Evolutionary conservation across 2,888 invertebrate species (phyloP).

Genomic region (Cephus rjabovi): DNA sequence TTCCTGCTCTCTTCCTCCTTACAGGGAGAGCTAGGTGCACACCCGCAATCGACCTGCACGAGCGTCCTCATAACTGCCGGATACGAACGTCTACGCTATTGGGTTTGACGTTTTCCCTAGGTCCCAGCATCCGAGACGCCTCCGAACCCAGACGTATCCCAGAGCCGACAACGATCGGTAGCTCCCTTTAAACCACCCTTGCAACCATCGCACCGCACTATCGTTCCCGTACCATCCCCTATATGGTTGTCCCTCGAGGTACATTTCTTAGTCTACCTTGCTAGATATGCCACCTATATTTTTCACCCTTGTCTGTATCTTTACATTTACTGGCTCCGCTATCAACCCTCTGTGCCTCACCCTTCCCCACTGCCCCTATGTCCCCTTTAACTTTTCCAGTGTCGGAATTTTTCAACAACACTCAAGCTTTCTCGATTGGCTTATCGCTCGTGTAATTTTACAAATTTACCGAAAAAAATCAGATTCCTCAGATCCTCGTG

Average conservation of each 20-base stretch:
- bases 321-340: neutral
- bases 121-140: neutral
- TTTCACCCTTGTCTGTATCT: neutral
- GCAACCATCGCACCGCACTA: neutral
- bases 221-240: neutral
- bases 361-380: neutral
- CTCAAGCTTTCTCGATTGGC: neutral
- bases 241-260: neutral
- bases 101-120: neutral
- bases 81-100: neutral
- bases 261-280: neutral
- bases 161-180: neutral
- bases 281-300: neutral
- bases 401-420: neutral
- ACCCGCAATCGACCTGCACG: neutral
- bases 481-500: neutral
- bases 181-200: neutral
- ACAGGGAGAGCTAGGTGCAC: neutral
- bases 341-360: neutral
- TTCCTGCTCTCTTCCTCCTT: neutral
- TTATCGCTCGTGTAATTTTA: neutral
- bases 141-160: neutral
- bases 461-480: neutral
- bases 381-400: neutral
- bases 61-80: neutral